Evolutionary conservation across 2,113 vertebrate species (phyloP).

Genomic region (Motacilla tschutschensis): DNA sequence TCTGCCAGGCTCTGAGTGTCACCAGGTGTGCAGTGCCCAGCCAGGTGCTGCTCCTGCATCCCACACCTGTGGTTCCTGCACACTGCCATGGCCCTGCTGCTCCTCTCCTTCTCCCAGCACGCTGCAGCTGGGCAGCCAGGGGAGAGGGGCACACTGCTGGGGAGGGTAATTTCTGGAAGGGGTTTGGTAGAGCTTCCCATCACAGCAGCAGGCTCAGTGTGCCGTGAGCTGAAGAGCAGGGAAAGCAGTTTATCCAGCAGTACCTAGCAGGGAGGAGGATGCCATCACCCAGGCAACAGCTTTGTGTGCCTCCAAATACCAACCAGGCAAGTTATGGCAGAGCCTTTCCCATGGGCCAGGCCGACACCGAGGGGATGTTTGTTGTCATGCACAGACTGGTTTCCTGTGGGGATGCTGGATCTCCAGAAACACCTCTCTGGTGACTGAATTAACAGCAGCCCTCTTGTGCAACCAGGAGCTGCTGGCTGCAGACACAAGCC

Average conservation of each 20-base stretch:
- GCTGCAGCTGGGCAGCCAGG: neutral
- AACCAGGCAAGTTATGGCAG: neutral
- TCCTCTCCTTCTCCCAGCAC: neutral
- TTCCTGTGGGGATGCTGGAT: neutral
- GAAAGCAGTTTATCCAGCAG: neutral
- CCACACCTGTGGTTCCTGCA: accelerated
- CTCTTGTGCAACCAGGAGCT: neutral
- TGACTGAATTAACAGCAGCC: neutral
- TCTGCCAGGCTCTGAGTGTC: neutral
- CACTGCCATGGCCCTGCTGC: accelerated
- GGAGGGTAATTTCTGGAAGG: neutral
- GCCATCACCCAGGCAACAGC: neutral
- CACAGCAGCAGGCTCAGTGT: neutral
- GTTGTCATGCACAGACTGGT: accelerated
- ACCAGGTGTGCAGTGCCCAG: accelerated
- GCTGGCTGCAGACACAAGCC: neutral
- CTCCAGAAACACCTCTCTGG: neutral
- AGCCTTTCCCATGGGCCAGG: neutral
- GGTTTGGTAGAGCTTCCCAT: neutral
- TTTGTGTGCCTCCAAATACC: neutral
- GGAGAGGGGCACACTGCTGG: too few relatives aligned
- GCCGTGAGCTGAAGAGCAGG: neutral
- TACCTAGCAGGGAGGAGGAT: neutral
- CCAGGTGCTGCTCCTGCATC: neutral
- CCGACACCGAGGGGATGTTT: accelerated